These are phyloP conservation scores for Hirundo rustica DNA, from an alignment of 2,797 vertebrate species.

Conservation along the genomic window DNA sequence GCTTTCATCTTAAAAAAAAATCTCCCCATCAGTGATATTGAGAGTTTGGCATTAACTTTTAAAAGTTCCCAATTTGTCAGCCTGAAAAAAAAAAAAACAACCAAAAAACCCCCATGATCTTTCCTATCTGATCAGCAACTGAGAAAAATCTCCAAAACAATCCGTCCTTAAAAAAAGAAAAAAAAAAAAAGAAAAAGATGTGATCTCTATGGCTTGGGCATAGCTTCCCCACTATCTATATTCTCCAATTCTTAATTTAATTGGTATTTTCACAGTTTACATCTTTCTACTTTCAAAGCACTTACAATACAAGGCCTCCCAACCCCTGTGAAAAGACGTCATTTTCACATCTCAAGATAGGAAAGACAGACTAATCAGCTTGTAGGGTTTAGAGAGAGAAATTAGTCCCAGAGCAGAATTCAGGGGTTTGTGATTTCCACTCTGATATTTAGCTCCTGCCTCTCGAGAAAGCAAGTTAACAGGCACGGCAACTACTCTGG, in stretches of 20 bases:
- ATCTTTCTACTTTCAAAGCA: not conserved
- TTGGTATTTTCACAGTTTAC: not conserved
- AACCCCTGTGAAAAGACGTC: not conserved
- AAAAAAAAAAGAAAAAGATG: not conserved
- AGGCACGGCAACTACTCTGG: not conserved
- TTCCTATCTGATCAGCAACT: not conserved
- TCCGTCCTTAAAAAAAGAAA: not conserved
- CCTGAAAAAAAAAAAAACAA: not conserved
- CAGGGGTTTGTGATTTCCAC: not conserved
- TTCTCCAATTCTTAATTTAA: not conserved
- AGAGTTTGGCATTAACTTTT: not conserved
- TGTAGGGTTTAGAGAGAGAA: not conserved
- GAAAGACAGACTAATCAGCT: not conserved
- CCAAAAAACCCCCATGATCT: no score
- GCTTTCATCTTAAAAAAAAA: not conserved
- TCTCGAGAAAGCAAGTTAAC: not conserved
- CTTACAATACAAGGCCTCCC: not conserved
- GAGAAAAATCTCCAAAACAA: not conserved
- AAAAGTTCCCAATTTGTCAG: not conserved
- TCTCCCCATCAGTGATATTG: not conserved
- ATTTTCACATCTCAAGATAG: not conserved
- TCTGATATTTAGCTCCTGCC: constrained; percentile 26
- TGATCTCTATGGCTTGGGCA: not conserved
- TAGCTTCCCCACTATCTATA: not conserved
- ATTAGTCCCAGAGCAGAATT: constrained; percentile 14